Evolutionary conservation across 2,797 vertebrate genomes (phyloP).

Genomic region (Lepus townsendii): DNA sequence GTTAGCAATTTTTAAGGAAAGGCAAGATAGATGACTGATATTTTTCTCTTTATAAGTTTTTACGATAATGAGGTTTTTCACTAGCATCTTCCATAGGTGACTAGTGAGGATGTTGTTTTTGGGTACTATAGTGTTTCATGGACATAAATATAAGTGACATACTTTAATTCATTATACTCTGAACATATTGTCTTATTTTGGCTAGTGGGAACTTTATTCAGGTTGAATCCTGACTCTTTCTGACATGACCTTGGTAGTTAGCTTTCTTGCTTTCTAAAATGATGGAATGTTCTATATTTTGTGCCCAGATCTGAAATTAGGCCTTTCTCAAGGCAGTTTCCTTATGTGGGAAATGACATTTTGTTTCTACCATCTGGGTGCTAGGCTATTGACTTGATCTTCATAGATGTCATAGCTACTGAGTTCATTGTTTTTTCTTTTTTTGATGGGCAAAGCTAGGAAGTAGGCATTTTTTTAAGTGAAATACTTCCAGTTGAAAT

Average conservation of each 20-base stretch:
- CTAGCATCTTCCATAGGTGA: neutral
- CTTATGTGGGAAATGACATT: slow-evolving; percentile 27
- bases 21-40: slow-evolving; percentile 1
- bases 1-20: slow-evolving; percentile 34
- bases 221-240: slow-evolving; percentile 30
- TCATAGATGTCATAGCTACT: neutral
- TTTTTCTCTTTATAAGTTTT: neutral
- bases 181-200: slow-evolving; percentile 46
- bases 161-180: neutral
- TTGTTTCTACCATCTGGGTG: neutral
- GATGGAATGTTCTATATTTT: neutral
- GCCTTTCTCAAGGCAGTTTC: slow-evolving; percentile 19
- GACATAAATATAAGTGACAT: slow-evolving; percentile 36
- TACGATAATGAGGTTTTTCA: slow-evolving; percentile 14
- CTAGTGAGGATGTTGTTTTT: slow-evolving; percentile 5
- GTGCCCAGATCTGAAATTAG: slow-evolving; percentile 12
- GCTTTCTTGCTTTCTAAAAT: slow-evolving; percentile 17
- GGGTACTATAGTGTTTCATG: slow-evolving; percentile 1
- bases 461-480: neutral
- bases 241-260: neutral
- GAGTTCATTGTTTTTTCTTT: slow-evolving; percentile 12
- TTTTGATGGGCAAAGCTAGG: slow-evolving; percentile 27
- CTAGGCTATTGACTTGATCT: neutral
- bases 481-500: slow-evolving; percentile 32
- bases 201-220: neutral